A percentile compares a stretch with the other conserved stretches of the same genome.
These are phyloP conservation scores for Gasteruption jaculator DNA, from an alignment of 2,888 invertebrate species.

Conservation along the genomic window DNA sequence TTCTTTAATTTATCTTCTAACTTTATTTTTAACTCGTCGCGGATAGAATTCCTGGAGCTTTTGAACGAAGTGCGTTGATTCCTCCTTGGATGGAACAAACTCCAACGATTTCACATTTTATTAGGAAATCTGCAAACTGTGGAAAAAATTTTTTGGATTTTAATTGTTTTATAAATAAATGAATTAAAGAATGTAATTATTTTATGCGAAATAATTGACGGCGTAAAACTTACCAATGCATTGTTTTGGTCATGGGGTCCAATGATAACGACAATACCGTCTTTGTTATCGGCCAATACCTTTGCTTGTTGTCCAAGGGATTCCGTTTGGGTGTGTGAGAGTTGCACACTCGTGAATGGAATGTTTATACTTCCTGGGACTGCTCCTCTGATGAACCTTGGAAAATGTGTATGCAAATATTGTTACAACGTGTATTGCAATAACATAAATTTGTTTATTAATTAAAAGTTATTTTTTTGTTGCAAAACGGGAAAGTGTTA, in stretches of 20 bases:
- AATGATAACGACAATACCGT: conserved; percentile 71
- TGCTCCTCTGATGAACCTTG: conserved; percentile 73
- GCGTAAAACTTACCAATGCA: conserved; percentile 57
- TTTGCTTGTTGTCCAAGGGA: conserved; percentile 64
- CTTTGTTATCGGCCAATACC: conserved; percentile 59
- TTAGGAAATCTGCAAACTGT: conserved; percentile 82
- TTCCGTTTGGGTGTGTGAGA: conserved; percentile 67
- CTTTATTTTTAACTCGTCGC: conserved; percentile 29
- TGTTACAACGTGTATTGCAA: conserved; percentile 6
- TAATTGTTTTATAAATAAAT: conserved; percentile 1
- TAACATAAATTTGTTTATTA: conserved; percentile 13
- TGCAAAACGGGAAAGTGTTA: too few relatives aligned
- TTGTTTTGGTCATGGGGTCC: conserved; percentile 76
- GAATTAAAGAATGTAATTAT: conserved; percentile 12
- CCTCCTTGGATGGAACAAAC: conserved; percentile 88
- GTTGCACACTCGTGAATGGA: conserved; percentile 76
- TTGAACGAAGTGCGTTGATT: conserved; percentile 69
- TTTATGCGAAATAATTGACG: conserved; percentile 11
- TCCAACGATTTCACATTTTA: conserved; percentile 70
- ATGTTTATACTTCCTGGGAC: conserved; percentile 82
- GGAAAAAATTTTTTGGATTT: conserved; percentile 30
- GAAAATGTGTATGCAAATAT: conserved; percentile 18
- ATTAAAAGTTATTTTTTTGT: conserved; percentile 28
- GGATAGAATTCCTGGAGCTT: conserved; percentile 60
- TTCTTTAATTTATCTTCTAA: conserved; percentile 3